Evolutionary conservation across 2,113 vertebrate genomes (phyloP), one percentile per base, ranked within the genome.

Genomic region (Carassius carassius): DNA sequence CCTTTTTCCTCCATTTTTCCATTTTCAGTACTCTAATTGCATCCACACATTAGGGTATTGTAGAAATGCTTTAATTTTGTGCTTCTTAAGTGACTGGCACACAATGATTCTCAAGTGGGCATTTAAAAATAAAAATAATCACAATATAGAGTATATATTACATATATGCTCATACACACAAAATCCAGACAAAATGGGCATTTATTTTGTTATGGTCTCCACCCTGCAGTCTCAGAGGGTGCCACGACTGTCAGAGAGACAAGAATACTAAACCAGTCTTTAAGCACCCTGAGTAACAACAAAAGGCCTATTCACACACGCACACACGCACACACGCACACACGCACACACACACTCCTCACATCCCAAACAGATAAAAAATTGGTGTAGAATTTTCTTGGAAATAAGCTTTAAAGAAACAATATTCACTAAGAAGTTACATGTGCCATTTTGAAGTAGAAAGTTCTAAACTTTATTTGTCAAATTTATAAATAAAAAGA

Each of bases 231-330:
- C 72, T 35, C 54, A 86, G 88, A 89, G 90, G 81, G 88, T 73
- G 35, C 12, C 56, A 29, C 51, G 12, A 74, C 13, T 74, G 82
- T 80, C 72, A 75, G 67, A 86, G 82, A 85, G 89, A 93, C 91
- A 90, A 83, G 92, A 92, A 88, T 90, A 86, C 88, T 88, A 93
- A 93, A 90, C 90, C 87, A 85, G 85, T 12, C 70, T 63, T 73
- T 88, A 60, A 86, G 84, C 91, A 90, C 87, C 81, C 87, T 70
- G 65, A 75, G 29, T 41, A 81, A 85, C 65, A 89, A 91, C 84
- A 87, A 85, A 49, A 89, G 87, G 78, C 88, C 78, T 88, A 77
- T 86, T 88, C 87, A 85, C 37, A 41, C 62, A 21, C 21, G 3
- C 21, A n/a, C 10, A n/a, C 3, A 23, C 58, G 23, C n/a, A 62